Evolutionary conservation across 2,888 invertebrate species (phyloP).

Genomic region (Epinotia bilunana): DNA sequence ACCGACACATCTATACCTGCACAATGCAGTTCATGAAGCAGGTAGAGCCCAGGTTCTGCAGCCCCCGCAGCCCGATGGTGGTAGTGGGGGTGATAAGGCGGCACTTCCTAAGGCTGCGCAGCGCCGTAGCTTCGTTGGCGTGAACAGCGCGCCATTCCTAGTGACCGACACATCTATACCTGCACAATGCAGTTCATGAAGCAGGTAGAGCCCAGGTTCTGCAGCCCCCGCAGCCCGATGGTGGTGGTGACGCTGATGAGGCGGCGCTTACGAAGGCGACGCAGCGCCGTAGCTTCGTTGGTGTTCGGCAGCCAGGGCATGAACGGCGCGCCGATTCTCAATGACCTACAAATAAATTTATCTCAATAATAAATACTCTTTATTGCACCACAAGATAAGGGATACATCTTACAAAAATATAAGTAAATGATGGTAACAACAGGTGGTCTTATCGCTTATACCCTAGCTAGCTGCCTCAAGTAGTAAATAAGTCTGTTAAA

Average conservation of each 20-base stretch:
- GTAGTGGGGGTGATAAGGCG: constrained; percentile 92
- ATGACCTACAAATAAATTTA: constrained; percentile 64
- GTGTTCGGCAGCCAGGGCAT: constrained; percentile 92
- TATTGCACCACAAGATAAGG: no score
- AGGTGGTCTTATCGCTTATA: no score
- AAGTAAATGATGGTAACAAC: no score
- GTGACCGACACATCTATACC: constrained; percentile 74
- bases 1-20: no score
- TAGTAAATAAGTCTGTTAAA: no score
- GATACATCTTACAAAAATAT: no score
- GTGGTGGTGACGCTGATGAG: constrained; percentile 92
- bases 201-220: constrained; percentile 98
- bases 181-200: constrained; percentile 99
- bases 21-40: no score
- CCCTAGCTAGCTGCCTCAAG: no score
- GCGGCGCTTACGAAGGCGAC: constrained; percentile 90
- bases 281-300: constrained; percentile 90
- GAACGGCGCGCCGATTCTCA: constrained; percentile 86
- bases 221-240: constrained; percentile 95
- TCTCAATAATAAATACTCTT: no score
- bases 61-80: constrained; percentile 79
- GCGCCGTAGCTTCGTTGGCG: constrained; percentile 89
- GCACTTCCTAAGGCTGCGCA: constrained; percentile 89
- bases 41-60: no score
- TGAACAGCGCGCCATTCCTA: constrained; percentile 86